These are phyloP conservation scores for Avahi laniger DNA, from an alignment of 2,797 vertebrate genomes.

Conservation along the genomic window DNA sequence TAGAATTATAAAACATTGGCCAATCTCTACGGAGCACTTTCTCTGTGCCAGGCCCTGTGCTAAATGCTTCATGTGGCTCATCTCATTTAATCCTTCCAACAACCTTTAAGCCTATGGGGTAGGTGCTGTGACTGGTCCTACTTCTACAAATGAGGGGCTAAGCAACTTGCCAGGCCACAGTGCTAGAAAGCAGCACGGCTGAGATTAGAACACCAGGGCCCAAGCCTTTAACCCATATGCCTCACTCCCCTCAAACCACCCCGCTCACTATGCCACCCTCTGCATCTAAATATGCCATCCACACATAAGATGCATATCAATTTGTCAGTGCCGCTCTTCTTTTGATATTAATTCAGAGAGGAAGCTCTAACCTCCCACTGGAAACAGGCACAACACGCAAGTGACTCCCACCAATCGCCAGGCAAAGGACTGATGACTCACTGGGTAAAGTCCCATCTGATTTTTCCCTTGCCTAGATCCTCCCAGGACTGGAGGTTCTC, in stretches of 20 bases:
- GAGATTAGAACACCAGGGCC: neutral
- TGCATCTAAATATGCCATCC: neutral
- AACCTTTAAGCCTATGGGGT: neutral
- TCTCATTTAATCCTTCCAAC: neutral
- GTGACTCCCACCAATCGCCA: neutral
- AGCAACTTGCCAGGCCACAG: neutral
- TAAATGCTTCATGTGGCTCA: neutral
- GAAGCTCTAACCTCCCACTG: neutral
- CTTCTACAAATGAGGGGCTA: neutral
- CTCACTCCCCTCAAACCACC: neutral
- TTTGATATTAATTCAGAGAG: neutral
- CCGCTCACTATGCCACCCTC: neutral
- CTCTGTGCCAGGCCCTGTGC: neutral
- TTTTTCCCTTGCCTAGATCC: neutral
- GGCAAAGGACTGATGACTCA: neutral
- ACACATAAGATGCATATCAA: rapidly evolving
- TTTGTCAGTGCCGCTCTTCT: neutral
- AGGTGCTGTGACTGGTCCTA: neutral
- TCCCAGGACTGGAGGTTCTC: neutral
- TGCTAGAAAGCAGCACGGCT: neutral
- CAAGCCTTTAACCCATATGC: neutral
- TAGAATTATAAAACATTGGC: neutral
- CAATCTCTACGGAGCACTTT: neutral
- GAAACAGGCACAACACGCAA: neutral
- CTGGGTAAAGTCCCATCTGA: neutral